These are phyloP conservation scores for Platysternon megacephalum DNA, from an alignment of 2,113 vertebrate genomes.

Conservation along the genomic window DNA sequence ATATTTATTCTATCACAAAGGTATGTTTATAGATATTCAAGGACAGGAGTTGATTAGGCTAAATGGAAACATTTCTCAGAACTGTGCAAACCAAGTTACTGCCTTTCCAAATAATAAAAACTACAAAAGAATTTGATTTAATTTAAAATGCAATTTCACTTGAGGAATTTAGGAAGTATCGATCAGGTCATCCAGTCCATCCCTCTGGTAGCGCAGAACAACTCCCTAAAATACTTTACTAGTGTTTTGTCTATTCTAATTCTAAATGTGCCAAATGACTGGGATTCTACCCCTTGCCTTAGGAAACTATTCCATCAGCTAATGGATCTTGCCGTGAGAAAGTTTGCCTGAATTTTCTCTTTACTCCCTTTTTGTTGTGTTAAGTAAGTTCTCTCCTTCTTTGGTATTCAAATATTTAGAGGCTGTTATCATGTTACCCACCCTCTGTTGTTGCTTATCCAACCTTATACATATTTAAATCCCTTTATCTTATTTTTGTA, in stretches of 20 bases:
- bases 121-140: background rate
- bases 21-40: background rate
- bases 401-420: slow-evolving; percentile 47
- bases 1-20: fast-evolving
- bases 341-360: background rate
- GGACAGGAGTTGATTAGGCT: background rate
- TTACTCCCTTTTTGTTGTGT: slow-evolving; percentile 1
- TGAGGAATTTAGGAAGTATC: background rate
- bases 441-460: background rate
- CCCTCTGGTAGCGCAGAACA: background rate
- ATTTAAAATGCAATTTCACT: background rate
- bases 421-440: slow-evolving; percentile 24
- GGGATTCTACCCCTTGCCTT: background rate
- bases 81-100: background rate
- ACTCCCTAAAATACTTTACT: background rate
- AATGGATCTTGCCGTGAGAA: background rate
- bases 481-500: background rate
- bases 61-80: background rate
- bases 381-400: slow-evolving; percentile 15
- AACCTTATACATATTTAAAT: background rate
- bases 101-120: background rate
- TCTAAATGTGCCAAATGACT: background rate
- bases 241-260: background rate
- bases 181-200: fast-evolving
- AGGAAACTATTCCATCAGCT: background rate